Evolutionary conservation across 2,113 vertebrate genomes (phyloP).

Genomic region (Ifrita kowaldi): DNA sequence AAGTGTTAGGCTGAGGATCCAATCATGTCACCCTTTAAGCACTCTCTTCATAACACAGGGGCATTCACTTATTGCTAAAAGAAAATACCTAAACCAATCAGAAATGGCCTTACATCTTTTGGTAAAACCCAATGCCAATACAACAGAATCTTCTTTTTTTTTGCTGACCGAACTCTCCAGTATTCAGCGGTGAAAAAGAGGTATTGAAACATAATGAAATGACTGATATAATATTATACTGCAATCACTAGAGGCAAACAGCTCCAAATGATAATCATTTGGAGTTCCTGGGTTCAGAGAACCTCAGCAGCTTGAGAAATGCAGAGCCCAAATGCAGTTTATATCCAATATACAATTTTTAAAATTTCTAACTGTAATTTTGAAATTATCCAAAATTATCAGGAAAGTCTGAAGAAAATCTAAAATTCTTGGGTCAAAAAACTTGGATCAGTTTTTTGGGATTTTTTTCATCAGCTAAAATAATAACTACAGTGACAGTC

Average conservation of each 20-base stretch:
- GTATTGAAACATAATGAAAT: neutral
- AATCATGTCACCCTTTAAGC: neutral
- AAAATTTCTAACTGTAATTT: neutral
- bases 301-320: neutral
- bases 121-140: neutral
- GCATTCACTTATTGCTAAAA: neutral
- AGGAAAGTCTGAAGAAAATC: neutral
- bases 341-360: neutral
- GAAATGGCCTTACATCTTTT: neutral
- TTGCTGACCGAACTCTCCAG: neutral
- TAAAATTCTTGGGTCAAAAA: neutral
- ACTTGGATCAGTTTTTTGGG: neutral
- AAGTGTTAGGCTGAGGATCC: neutral
- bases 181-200: neutral
- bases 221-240: neutral
- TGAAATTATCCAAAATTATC: neutral
- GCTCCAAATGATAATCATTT: neutral
- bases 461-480: neutral
- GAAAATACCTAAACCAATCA: neutral
- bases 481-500: neutral
- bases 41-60: neutral
- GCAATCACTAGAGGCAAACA: neutral
- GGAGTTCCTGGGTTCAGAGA: neutral
- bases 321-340: neutral
- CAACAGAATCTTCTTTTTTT: neutral